Evolutionary conservation across 1,140 invertebrate genomes (phyloP).

Genomic region (Cyphomyrmex costatus): DNA sequence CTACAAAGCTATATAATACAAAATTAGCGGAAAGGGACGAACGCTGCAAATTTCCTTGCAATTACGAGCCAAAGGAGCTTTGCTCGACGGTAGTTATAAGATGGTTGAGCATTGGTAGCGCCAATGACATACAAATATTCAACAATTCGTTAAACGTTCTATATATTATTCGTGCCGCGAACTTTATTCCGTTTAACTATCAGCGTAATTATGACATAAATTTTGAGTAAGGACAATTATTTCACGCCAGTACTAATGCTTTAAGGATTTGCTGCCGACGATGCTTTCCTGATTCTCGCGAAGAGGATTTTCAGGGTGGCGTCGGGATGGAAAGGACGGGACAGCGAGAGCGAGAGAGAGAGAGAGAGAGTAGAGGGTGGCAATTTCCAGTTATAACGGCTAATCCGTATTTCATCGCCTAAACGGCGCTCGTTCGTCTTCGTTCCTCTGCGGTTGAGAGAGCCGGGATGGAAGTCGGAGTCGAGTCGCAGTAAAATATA

Average conservation of each 20-base stretch:
- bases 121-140: neutral
- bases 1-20: slow-evolving; percentile 13
- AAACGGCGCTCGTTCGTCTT: slow-evolving; percentile 86
- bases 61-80: slow-evolving; percentile 8
- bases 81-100: neutral
- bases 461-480: slow-evolving; percentile 84
- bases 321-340: slow-evolving; percentile 2
- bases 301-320: slow-evolving; percentile 51
- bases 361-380: slow-evolving; percentile 77
- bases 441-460: slow-evolving; percentile 78
- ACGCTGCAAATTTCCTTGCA: neutral
- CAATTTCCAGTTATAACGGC: slow-evolving; percentile 86
- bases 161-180: slow-evolving; percentile 29
- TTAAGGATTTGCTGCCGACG: slow-evolving; percentile 61
- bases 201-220: slow-evolving; percentile 61
- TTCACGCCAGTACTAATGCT: slow-evolving; percentile 55
- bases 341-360: slow-evolving; percentile 45
- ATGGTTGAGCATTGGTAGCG: neutral
- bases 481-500: slow-evolving; percentile 87
- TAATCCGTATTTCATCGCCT: slow-evolving; percentile 87
- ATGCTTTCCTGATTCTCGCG: slow-evolving; percentile 71
- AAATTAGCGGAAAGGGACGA: neutral
- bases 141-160: slow-evolving; percentile 44
- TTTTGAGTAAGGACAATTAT: slow-evolving; percentile 63
- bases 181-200: slow-evolving; percentile 60